Evolutionary conservation across 2,888 invertebrate species (phyloP).

Genomic region (Gortyna flavago): DNA sequence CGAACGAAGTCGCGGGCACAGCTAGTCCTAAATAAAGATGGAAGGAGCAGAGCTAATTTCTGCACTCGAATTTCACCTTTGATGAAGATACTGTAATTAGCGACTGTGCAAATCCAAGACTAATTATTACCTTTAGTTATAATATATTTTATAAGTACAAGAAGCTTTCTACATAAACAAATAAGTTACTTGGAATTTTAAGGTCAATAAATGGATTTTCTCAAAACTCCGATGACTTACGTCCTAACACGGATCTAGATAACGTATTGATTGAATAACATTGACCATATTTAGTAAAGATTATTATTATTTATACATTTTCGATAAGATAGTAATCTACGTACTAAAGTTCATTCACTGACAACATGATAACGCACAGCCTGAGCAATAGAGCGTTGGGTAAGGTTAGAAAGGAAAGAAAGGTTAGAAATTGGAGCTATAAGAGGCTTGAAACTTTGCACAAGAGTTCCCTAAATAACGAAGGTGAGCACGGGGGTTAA

Average conservation of each 20-base stretch:
- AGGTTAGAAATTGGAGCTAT: not conserved
- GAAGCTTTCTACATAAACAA: not conserved
- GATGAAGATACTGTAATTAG: not conserved
- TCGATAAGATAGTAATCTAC: not conserved
- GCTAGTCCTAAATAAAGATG: conserved; percentile 1
- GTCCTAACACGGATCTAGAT: not conserved
- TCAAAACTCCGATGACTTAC: conserved; percentile 22
- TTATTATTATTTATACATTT: conserved; percentile 1
- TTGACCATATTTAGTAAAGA: not conserved
- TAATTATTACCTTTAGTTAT: not conserved
- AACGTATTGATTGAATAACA: not conserved
- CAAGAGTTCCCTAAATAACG: not conserved
- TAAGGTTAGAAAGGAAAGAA: not conserved
- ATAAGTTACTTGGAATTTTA: not conserved
- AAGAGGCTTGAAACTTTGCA: not conserved
- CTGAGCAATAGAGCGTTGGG: not conserved
- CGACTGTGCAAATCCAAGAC: not conserved
- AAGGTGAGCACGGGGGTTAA: not conserved
- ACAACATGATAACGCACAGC: not conserved
- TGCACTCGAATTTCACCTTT: not conserved
- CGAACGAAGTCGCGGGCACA: too few species aligned
- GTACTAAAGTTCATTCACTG: not conserved
- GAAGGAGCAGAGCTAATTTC: not conserved
- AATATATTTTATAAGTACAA: not conserved
- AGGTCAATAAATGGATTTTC: conserved; percentile 4